Evolutionary conservation across 2,888 invertebrate genomes (phyloP), one percentile per base, ranked within the genome.

Genomic region (Coenonympha arcania): DNA sequence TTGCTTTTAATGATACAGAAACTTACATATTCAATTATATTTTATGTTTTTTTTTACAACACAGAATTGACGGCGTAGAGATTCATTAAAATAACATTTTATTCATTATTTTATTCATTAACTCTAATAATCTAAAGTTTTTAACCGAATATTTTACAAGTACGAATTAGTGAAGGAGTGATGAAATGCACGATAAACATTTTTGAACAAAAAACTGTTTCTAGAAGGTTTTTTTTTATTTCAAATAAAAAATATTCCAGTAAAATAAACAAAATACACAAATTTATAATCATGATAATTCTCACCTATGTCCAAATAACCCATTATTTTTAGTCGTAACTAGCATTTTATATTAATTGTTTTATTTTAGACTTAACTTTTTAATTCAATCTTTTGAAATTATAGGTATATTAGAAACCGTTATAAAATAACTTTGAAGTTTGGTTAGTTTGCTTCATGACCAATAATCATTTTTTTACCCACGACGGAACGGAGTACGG

Each of bases 21-120:
- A 53, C 46, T 50, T 52, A 50, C 37, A 52, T 49, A 33, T 39
- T 44, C 50, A 54, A 41, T 40, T 45, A 31, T 28, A 49, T 26
- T 54, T 55, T 34, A 50, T 53, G 55, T 76, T 70, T 59, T 76
- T 77, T 79, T 66, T 78, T 84, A 84, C 79, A 84, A 74, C 76
- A 76, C 78, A 77, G 76, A 86, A 85, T 86, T 86, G 85, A 85
- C 85, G 78, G 82, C 75, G 85, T 85, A 84, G 84, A 86, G 84
- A 84, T 71, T 71, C 63, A 68, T 77, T 73, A 73, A 84, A 81
- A 76, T 68, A 81, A 78, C 65, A 61, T 66, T 60, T 64, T 73
- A 73, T 44, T 70, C 63, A 71, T 66, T 68, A 69, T 62, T 70
- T 70, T 72, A 76, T 71, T n/a, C 69, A 71, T 76, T 80, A 72